Base-by-base conservation (phyloP, 2,113 vertebrate species). In the Corythornis madagascariensis region DNA sequence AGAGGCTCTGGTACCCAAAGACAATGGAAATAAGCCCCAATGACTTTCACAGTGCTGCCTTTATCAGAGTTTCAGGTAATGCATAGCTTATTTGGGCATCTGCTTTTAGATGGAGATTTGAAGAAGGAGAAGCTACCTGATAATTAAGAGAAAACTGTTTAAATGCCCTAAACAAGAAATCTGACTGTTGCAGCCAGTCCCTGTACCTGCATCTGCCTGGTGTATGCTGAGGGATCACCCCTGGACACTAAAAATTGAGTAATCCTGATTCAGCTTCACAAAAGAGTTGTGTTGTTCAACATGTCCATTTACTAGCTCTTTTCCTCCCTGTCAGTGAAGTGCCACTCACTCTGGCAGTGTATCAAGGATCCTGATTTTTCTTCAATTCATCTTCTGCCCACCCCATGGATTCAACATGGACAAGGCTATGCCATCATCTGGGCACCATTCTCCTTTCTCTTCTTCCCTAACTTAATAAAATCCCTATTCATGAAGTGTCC, bases 211-310 rank as follows among this genome's bases (percentile, higher is more conserved):
- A 0, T 21, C 33, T 55, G 26, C 40, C 65, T 55, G 35, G 7
- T 40, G 4, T 40, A 40, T 0, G 1, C 50, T 42, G 55, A 35
- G 12, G 4, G 5, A 42, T 73, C 59, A 35, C 28, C 22, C 14
- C 21, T 45, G 43, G 43, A 45, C 43, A 45, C 43, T 45, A 45
- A 45, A 45, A 45, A 45, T 45, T 45, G 43, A 45, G 43, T 45
- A 45, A 45, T 45, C 43, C 43, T 45, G 43, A 45, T 45, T 45
- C 43, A 45, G 43, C 43, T 45, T 45, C 43, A 45, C 43, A 45
- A 45, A 45, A 45, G 43, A 45, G 43, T 38, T 38, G 38, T 38
- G 43, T 16, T 45, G 43, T 45, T 45, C 43, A 45, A 45, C 10
- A 45, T 45, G 43, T 45, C 43, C 43, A 45, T 45, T 45, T 45